These are phyloP conservation scores for Phacellophora camtschatica DNA, from an alignment of 30 jellyfish, hydroid and myxozoan species.

Conservation along the genomic window DNA sequence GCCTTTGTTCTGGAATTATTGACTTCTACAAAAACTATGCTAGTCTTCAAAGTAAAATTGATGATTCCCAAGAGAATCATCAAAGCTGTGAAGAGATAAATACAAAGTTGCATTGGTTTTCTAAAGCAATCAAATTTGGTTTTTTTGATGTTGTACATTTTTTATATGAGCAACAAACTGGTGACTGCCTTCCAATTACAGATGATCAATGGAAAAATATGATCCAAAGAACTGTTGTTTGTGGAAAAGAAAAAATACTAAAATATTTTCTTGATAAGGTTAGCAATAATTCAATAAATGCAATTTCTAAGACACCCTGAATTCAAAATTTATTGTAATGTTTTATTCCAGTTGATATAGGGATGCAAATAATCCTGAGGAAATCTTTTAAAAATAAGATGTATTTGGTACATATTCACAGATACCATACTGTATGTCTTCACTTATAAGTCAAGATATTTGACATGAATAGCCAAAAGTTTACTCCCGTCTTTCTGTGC, in stretches of 20 bases:
- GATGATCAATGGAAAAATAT: slow-evolving; percentile 42
- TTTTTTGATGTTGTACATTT: slow-evolving; percentile 56
- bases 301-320: background rate
- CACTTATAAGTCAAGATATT: too few relatives aligned
- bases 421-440: too few relatives aligned
- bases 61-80: background rate
- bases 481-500: too few relatives aligned
- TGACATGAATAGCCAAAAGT: too few relatives aligned
- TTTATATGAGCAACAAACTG: background rate
- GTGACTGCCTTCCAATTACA: background rate
- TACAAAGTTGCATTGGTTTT: slow-evolving; percentile 10
- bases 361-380: too few relatives aligned
- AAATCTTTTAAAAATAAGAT: too few relatives aligned
- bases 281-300: background rate
- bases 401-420: too few relatives aligned
- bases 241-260: slow-evolving; percentile 25
- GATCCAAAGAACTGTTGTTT: slow-evolving; percentile 21
- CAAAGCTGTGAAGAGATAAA: background rate
- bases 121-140: slow-evolving; percentile 44
- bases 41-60: background rate
- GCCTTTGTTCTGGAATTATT: slow-evolving; percentile 68
- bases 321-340: background rate
- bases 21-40: slow-evolving; percentile 43
- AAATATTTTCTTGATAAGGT: slow-evolving; percentile 43
- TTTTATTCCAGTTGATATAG: background rate